These are phyloP conservation scores for Brachionus sp. DNA, from an alignment of 1,140 invertebrate species.

Conservation along the genomic window DNA sequence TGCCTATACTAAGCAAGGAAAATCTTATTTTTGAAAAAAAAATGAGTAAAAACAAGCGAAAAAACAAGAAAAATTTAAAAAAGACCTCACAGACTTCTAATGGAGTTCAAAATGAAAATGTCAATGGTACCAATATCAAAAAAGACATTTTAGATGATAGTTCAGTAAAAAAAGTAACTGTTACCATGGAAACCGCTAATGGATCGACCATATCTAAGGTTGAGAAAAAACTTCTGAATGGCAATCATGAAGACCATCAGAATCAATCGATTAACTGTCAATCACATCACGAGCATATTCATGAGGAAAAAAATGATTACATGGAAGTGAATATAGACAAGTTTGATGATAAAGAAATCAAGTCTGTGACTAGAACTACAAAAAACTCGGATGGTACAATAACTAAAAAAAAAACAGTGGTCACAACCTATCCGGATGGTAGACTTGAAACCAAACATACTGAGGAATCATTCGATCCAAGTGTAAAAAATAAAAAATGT, in stretches of 20 bases:
- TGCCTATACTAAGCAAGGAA: not conserved
- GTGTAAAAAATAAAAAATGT: not conserved
- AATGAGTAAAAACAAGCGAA: conserved; percentile 17
- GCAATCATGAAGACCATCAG: not conserved
- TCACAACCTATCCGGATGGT: conserved; percentile 5
- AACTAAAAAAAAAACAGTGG: conserved; percentile 19
- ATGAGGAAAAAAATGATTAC: conserved; percentile 13
- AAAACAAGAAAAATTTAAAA: not conserved
- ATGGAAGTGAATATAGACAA: not conserved
- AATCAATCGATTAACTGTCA: not conserved
- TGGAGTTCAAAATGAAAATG: not conserved
- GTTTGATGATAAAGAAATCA: not conserved
- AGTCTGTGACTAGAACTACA: not conserved
- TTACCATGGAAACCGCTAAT: not conserved
- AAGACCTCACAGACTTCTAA: not conserved
- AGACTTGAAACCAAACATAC: not conserved
- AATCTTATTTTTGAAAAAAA: not conserved
- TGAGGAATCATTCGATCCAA: not conserved
- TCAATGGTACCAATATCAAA: not conserved
- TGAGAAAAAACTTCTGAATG: not conserved
- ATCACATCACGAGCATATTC: not conserved
- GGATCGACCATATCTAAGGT: not conserved
- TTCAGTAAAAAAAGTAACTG: not conserved
- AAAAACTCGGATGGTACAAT: conserved; percentile 6
- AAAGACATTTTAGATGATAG: not conserved